These are phyloP conservation scores for Brachyrhaphis roseni DNA, from an alignment of 2,797 vertebrate species.

Conservation along the genomic window DNA sequence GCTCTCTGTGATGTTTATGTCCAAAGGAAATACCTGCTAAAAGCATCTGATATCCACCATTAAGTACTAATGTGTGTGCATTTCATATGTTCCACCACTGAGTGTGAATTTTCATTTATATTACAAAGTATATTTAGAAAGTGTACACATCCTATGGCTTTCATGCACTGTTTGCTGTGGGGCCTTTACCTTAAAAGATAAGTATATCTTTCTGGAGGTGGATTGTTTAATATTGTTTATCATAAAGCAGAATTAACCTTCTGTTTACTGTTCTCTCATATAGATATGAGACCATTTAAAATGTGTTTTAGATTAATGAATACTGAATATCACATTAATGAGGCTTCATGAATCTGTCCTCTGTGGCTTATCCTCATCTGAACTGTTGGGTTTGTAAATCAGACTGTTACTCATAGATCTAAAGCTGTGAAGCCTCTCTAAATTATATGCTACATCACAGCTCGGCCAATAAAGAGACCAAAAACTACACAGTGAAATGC, in stretches of 20 bases:
- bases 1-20: background rate
- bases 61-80: background rate
- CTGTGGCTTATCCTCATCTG: conserved; percentile 27
- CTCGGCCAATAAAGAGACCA: conserved; percentile 25
- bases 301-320: background rate
- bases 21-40: background rate
- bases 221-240: background rate
- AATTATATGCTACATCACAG: conserved; percentile 29
- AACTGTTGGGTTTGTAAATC: conserved; percentile 17
- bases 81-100: background rate
- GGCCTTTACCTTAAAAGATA: background rate
- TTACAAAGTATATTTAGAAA: background rate
- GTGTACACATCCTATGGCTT: background rate
- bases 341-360: background rate
- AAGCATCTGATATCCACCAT: background rate
- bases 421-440: conserved; percentile 25
- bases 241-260: background rate
- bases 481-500: conserved; percentile 15
- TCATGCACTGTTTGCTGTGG: background rate
- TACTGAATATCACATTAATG: conserved; percentile 7
- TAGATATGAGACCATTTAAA: background rate
- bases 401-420: conserved; percentile 13
- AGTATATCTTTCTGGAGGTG: background rate
- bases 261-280: background rate
- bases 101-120: background rate